A percentile compares a stretch with the other conserved stretches of the same genome.
These are phyloP conservation scores for Cladopsammia gracilis DNA, from an alignment of 64 coral and sea anemone genomes.

Conservation along the genomic window DNA sequence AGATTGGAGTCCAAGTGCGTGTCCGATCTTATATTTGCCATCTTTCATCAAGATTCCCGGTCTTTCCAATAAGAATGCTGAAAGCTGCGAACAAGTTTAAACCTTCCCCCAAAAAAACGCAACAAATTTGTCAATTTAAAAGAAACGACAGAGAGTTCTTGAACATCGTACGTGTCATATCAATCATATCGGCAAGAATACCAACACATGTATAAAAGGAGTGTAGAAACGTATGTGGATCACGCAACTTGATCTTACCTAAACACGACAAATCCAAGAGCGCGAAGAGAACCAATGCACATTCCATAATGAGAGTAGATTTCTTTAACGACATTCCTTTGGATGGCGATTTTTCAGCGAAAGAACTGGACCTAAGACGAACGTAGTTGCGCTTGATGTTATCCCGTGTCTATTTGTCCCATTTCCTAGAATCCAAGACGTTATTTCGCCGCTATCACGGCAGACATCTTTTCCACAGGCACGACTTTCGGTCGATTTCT, in stretches of 20 bases:
- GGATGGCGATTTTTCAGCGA: not conserved
- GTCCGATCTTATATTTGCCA: no score
- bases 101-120: no score
- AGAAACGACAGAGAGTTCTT: no score
- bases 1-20: no score
- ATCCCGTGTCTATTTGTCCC: not conserved
- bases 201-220: no score
- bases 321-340: not conserved
- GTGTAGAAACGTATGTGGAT: no score
- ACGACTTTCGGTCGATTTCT: not conserved
- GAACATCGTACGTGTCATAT: no score
- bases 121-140: no score
- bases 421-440: not conserved
- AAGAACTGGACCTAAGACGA: not conserved
- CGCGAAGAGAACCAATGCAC: not conserved
- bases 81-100: no score
- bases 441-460: not conserved
- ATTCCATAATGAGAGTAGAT: not conserved
- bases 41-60: not conserved
- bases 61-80: no score
- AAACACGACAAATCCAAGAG: constrained; percentile 4
- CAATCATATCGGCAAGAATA: not conserved
- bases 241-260: constrained; percentile 11
- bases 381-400: not conserved
- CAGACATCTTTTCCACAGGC: not conserved